Evolutionary conservation across 2,888 invertebrate genomes (phyloP).

Genomic region (Ochlodes sylvanus): DNA sequence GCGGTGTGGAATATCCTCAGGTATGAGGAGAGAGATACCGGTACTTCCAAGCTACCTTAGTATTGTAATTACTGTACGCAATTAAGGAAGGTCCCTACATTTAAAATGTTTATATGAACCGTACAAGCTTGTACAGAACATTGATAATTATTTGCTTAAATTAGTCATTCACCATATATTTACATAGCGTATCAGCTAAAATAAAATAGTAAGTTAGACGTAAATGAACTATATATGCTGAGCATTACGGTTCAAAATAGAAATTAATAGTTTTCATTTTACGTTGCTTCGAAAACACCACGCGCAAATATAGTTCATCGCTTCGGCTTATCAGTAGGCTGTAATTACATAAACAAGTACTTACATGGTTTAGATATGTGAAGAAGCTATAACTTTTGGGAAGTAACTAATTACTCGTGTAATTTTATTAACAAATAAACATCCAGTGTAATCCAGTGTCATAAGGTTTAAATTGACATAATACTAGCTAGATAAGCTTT

Average conservation of each 20-base stretch:
- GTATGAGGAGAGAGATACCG: too few species aligned
- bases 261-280: background rate
- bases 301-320: constrained; percentile 35
- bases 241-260: constrained; percentile 7
- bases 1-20: too few species aligned
- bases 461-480: too few species aligned
- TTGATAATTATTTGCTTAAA: constrained; percentile 18
- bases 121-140: background rate
- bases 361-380: constrained; percentile 19
- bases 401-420: background rate
- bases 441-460: too few species aligned
- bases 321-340: constrained; percentile 38
- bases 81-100: background rate
- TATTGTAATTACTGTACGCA: background rate
- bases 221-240: background rate
- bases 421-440: too few species aligned
- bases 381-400: background rate
- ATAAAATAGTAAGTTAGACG: constrained; percentile 4
- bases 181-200: constrained; percentile 10
- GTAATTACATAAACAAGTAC: constrained; percentile 37
- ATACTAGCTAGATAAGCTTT: too few species aligned
- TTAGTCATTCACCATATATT: constrained; percentile 23
- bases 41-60: too few species aligned
- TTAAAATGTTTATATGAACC: background rate
- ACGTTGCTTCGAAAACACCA: constrained; percentile 17